Evolutionary conservation across 2,113 vertebrate genomes (phyloP).

Genomic region (Sphaerodactylus townsendi): DNA sequence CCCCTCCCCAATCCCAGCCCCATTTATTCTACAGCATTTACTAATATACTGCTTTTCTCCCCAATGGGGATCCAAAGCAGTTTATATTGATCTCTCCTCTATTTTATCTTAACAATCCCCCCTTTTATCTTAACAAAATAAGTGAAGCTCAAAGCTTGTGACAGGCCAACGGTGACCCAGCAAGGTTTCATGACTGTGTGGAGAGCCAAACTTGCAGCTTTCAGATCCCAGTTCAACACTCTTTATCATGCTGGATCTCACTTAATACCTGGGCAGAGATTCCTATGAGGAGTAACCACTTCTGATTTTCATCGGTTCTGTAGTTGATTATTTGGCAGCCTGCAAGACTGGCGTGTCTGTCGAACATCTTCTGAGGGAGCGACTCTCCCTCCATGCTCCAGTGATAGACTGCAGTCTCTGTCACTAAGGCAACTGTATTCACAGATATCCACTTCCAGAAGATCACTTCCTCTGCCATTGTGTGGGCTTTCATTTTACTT

Average conservation of each 20-base stretch:
- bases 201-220: no score
- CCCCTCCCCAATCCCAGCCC: not conserved
- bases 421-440: conserved; percentile 90
- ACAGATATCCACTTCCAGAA: conserved; percentile 97
- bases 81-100: no score
- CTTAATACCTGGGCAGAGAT: conserved; percentile 89
- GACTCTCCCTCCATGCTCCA: conserved; percentile 96
- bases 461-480: conserved; percentile 90
- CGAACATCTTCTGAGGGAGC: conserved; percentile 89
- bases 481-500: conserved; percentile 93
- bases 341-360: conserved; percentile 86
- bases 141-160: no score
- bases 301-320: conserved; percentile 89
- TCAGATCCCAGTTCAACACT: no score
- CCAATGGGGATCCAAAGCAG: no score
- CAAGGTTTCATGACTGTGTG: no score
- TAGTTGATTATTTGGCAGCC: conserved; percentile 94
- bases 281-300: conserved; percentile 91
- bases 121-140: no score
- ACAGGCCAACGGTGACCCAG: no score
- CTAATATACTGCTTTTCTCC: no score
- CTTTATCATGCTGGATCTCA: no score
- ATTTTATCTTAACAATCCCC: no score
- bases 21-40: not conserved
- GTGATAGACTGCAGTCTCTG: conserved; percentile 87